Percentiles rank a stretch among this genome's conserved stretches.
phyloP scores from a whole-genome alignment of 2,113 vertebrate genomes.

The Corythaeola cristata region DNA sequence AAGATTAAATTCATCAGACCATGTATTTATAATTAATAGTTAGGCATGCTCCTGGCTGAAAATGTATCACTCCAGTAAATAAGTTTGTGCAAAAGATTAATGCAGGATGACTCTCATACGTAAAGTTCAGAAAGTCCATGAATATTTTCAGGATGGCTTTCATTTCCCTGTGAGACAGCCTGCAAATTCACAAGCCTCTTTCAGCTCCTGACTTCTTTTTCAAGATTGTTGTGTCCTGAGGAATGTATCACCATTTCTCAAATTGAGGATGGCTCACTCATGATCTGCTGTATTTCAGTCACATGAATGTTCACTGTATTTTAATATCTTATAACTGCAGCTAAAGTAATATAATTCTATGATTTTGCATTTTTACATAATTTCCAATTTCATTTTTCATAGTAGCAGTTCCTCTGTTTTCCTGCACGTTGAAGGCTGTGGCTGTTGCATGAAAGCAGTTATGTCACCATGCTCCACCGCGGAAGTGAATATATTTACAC shows the following conservation, averaged over 20 bases:
- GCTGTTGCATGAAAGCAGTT: background rate
- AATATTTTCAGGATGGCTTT: background rate
- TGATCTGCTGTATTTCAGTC: background rate
- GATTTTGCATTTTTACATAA: background rate
- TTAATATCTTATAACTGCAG: background rate
- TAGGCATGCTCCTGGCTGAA: background rate
- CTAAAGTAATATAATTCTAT: background rate
- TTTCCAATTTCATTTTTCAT: background rate
- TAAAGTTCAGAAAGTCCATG: slow-evolving; percentile 3
- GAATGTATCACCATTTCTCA: background rate
- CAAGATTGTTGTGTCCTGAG: background rate
- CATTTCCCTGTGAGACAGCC: background rate
- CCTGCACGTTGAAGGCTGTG: background rate
- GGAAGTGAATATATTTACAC: background rate
- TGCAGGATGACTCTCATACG: background rate
- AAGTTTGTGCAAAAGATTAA: background rate
- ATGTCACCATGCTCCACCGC: fast-evolving
- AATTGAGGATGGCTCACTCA: background rate
- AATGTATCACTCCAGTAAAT: background rate
- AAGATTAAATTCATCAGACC: background rate
- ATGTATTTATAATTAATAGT: background rate
- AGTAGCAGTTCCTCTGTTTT: background rate
- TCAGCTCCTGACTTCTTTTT: background rate
- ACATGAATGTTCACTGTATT: background rate
- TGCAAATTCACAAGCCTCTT: background rate